phyloP scores from a whole-genome alignment of 1,140 invertebrate genomes.

The Macrostomum lignano region DNA sequence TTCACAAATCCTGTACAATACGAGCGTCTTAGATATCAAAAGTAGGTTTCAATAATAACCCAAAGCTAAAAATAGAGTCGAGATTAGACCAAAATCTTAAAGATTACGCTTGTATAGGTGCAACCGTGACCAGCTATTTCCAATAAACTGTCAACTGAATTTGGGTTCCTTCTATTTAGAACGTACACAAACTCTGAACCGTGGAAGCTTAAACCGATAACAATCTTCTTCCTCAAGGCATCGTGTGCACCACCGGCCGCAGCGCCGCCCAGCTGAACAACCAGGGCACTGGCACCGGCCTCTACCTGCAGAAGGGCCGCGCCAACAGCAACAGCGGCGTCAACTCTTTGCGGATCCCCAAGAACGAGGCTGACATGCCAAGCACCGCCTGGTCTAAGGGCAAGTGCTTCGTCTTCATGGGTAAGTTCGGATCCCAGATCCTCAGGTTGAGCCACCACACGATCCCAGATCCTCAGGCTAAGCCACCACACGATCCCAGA shows the following conservation, averaged over 20 bases:
- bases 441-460: no score
- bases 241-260: slow-evolving; percentile 11
- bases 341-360: slow-evolving; percentile 10
- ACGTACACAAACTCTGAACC: no score
- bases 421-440: slow-evolving; percentile 11
- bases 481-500: no score
- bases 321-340: no score
- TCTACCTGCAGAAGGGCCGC: slow-evolving; percentile 17
- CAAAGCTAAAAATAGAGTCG: no score
- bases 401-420: slow-evolving; percentile 19
- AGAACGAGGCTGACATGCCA: slow-evolving; percentile 8
- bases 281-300: slow-evolving; percentile 13
- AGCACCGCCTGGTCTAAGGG: slow-evolving; percentile 15
- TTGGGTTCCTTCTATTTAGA: slow-evolving; percentile 5
- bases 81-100: no score
- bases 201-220: no score
- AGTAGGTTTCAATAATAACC: no score
- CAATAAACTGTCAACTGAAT: slow-evolving; percentile 9
- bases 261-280: slow-evolving; percentile 7
- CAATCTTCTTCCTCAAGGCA: slow-evolving; percentile 10
- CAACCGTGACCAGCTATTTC: slow-evolving; percentile 8
- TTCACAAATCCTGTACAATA: no score
- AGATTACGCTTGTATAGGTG: no score
- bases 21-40: no score
- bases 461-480: no score